Percentiles rank a stretch among this genome's conserved stretches.
These are phyloP conservation scores for Odontomyia ornata DNA, from an alignment of 2,888 invertebrate genomes.

Conservation along the genomic window DNA sequence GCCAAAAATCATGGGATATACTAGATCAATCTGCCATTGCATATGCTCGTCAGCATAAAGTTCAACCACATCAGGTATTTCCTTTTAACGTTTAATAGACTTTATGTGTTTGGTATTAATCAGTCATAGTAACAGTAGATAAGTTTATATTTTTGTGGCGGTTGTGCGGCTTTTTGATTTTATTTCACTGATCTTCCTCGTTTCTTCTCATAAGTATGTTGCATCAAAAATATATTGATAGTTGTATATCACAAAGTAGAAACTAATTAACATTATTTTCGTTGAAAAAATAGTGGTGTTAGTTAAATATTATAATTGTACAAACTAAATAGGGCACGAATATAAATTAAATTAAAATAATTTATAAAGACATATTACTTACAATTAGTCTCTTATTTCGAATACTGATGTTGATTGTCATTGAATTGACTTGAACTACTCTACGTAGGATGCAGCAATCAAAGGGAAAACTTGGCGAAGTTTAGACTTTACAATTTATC, in stretches of 20 bases:
- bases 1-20: slow-evolving; percentile 96
- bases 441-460: slow-evolving; percentile 50
- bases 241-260: slow-evolving; percentile 32
- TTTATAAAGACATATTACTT: background rate
- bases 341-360: background rate
- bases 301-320: background rate
- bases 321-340: background rate
- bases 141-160: slow-evolving; percentile 37
- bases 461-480: slow-evolving; percentile 52
- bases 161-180: slow-evolving; percentile 7
- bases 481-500: slow-evolving; percentile 51
- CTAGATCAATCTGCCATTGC: slow-evolving; percentile 85
- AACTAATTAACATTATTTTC: background rate
- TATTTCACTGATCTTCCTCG: background rate
- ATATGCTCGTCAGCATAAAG: slow-evolving; percentile 75
- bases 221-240: slow-evolving; percentile 34
- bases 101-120: slow-evolving; percentile 15
- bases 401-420: background rate
- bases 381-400: background rate
- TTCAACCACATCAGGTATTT: slow-evolving; percentile 70
- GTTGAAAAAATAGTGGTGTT: background rate
- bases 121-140: slow-evolving; percentile 29
- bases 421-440: slow-evolving; percentile 9
- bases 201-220: slow-evolving; percentile 37
- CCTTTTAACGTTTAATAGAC: background rate